Evolutionary conservation across 2,888 invertebrate genomes (phyloP).

Genomic region (Lottia gigantea): DNA sequence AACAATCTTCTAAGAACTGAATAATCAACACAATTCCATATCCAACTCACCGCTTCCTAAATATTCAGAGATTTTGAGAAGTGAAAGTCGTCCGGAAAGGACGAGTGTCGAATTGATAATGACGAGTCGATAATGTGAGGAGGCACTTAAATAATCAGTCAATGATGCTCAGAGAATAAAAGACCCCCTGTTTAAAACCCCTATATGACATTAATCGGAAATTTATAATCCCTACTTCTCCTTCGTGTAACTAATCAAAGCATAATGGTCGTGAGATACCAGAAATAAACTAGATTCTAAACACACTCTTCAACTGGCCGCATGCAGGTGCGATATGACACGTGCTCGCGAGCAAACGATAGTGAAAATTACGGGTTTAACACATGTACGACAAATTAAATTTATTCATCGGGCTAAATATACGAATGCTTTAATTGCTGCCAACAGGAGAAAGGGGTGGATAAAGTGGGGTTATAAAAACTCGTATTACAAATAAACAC

Average conservation of each 20-base stretch:
- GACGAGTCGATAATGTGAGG: too few species aligned
- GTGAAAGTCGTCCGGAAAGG: too few species aligned
- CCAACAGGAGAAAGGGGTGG: neutral
- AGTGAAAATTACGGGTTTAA: neutral
- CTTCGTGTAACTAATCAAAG: neutral
- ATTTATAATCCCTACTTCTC: neutral
- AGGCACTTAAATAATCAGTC: too few species aligned
- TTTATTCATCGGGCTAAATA: conserved; percentile 7
- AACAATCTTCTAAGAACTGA: too few species aligned
- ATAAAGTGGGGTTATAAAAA: neutral
- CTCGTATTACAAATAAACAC: neutral
- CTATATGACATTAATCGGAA: neutral
- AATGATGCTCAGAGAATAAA: too few species aligned
- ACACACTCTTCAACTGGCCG: neutral
- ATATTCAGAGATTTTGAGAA: too few species aligned
- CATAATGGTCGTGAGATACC: neutral
- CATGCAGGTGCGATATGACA: conserved; percentile 1
- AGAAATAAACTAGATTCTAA: neutral
- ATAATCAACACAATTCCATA: too few species aligned
- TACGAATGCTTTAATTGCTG: conserved; percentile 6
- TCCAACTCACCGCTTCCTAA: too few species aligned
- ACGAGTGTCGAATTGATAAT: too few species aligned
- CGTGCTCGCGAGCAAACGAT: neutral
- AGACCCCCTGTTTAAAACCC: neutral
- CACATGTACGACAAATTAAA: neutral